Conservation (phyloP, 2,888 invertebrate species). For the Cephalotes varians region DNA sequence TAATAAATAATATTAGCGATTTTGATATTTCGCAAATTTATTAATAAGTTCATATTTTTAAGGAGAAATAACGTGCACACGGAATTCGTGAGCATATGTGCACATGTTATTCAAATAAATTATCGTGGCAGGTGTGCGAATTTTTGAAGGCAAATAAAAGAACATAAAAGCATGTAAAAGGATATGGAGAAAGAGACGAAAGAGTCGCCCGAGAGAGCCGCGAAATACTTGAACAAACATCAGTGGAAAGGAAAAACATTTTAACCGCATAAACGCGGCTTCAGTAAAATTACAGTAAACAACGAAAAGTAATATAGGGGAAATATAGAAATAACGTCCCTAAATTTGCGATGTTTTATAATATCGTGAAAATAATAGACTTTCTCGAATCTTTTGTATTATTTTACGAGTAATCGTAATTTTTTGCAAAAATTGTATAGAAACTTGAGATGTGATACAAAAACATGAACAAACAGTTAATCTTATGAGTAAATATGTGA, state of each 20-base stretch:
- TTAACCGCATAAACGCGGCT: slow-evolving; percentile 63
- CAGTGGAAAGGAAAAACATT: slow-evolving; percentile 38
- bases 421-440: neutral
- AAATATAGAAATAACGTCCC: slow-evolving; percentile 66
- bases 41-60: neutral
- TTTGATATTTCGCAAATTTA: neutral
- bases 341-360: slow-evolving; percentile 39
- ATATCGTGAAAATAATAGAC: neutral
- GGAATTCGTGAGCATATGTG: neutral
- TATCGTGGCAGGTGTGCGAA: slow-evolving; percentile 5
- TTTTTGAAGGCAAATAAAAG: slow-evolving; percentile 4
- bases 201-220: neutral
- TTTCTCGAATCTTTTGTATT: neutral
- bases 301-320: slow-evolving; percentile 70
- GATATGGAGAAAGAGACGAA: slow-evolving; percentile 20
- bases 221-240: neutral
- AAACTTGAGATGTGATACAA: neutral
- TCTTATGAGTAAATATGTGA: neutral
- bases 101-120: slow-evolving; percentile 7
- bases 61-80: neutral
- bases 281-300: slow-evolving; percentile 69
- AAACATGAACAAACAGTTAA: neutral
- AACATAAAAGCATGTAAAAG: neutral
- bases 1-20: neutral
- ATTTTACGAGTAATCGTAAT: neutral